Percentiles rank a stretch among this genome's conserved stretches.
These are phyloP conservation scores for Distichodus sexfasciatus DNA, from an alignment of 2,797 vertebrate genomes.

Conservation along the genomic window DNA sequence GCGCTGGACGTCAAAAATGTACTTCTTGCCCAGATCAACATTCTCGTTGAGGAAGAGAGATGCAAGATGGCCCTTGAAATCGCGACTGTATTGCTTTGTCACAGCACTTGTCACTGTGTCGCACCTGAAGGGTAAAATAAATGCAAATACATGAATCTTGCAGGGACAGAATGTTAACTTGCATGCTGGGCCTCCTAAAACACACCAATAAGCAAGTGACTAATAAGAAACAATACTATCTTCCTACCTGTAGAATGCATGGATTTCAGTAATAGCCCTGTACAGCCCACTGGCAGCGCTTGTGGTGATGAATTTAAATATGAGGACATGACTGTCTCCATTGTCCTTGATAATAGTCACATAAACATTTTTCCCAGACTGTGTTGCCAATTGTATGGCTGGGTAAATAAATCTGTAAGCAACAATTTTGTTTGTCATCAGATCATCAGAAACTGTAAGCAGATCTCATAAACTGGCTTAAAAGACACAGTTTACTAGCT, in stretches of 20 bases:
- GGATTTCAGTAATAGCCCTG: conserved; percentile 82
- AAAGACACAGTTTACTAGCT: not conserved
- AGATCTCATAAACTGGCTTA: too few species aligned
- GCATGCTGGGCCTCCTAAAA: too few species aligned
- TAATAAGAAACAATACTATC: not conserved
- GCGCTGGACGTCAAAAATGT: conserved; percentile 83
- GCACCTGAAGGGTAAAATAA: conserved; percentile 82
- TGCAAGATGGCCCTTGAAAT: conserved; percentile 95
- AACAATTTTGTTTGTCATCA: too few species aligned
- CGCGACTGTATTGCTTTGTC: conserved; percentile 98
- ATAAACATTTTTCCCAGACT: conserved; percentile 84
- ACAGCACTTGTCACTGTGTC: conserved; percentile 94
- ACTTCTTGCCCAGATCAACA: conserved; percentile 84
- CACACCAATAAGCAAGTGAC: not conserved
- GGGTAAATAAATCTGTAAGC: conserved; percentile 77
- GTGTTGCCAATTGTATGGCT: conserved; percentile 85
- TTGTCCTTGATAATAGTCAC: conserved; percentile 81
- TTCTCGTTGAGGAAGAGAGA: conserved; percentile 96
- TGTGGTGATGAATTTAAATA: conserved; percentile 85
- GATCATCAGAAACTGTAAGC: too few species aligned
- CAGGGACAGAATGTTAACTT: not conserved
- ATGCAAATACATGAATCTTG: conserved; percentile 34
- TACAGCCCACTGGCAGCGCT: conserved; percentile 84
- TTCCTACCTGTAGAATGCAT: conserved; percentile 81
- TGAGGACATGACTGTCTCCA: conserved; percentile 77